Evolutionary conservation across 2,797 vertebrate genomes (phyloP).

Genomic region (Sternarchorhynchus goeldii): DNA sequence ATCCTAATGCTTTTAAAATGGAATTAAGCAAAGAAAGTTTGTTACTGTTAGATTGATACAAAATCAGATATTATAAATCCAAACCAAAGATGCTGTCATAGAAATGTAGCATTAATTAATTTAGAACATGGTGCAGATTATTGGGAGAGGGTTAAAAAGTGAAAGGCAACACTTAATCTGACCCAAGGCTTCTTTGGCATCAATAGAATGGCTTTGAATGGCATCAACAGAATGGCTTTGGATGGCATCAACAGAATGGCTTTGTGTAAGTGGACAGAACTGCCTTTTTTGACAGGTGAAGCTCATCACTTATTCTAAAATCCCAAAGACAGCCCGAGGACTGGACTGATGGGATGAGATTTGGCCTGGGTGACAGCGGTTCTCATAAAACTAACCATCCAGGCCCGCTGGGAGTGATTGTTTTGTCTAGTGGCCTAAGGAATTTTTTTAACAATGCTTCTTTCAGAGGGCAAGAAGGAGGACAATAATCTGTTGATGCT

Average conservation of each 20-base stretch:
- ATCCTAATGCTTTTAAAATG: not conserved
- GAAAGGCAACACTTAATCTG: too few species aligned
- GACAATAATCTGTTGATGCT: not conserved
- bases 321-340: constrained; percentile 21
- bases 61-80: too few species aligned
- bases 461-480: constrained; percentile 5
- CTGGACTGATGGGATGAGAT: constrained; percentile 6
- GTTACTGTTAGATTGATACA: too few species aligned
- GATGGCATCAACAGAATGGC: too few species aligned
- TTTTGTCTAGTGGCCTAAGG: constrained; percentile 24
- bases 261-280: too few species aligned
- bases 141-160: too few species aligned
- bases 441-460: constrained; percentile 14
- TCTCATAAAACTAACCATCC: constrained; percentile 26
- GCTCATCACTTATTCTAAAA: constrained; percentile 25
- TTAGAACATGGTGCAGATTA: too few species aligned
- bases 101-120: not conserved
- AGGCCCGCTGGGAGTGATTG: constrained; percentile 19
- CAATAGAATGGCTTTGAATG: too few species aligned
- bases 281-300: not conserved
- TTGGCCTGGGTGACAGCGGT: constrained; percentile 12
- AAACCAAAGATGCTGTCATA: not conserved
- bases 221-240: too few species aligned
- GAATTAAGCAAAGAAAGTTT: not conserved
- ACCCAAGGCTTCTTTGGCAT: too few species aligned